phyloP scores from a whole-genome alignment of 2,113 vertebrate species.

The Panurus biarmicus region DNA sequence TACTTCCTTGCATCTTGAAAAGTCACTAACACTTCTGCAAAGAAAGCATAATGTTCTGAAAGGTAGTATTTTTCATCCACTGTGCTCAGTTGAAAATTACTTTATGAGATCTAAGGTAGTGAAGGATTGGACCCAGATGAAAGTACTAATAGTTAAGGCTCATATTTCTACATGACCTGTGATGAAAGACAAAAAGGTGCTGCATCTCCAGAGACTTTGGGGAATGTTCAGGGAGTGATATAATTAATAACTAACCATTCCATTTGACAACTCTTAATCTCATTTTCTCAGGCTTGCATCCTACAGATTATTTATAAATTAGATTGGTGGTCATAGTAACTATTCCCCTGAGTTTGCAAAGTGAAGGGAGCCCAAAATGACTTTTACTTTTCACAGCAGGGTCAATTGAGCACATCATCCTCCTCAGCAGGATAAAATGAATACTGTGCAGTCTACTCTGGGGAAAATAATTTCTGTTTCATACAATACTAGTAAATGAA shows the following conservation, averaged over 20 bases:
- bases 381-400: slow-evolving; percentile 43
- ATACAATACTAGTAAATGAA: not conserved
- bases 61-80: not conserved
- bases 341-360: slow-evolving; percentile 23
- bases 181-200: not conserved
- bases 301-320: slow-evolving; percentile 39
- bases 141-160: not conserved
- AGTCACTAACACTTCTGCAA: slow-evolving; percentile 1
- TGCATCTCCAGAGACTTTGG: not conserved
- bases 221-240: not conserved
- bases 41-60: not conserved
- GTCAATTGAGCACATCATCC: slow-evolving; percentile 25
- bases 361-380: slow-evolving; percentile 19
- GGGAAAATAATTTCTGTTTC: not conserved
- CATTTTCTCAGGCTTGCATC: not conserved
- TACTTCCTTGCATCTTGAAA: not conserved
- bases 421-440: slow-evolving; percentile 32
- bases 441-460: not conserved
- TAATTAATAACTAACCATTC: not conserved
- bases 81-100: slow-evolving; percentile 7
- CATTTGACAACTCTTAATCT: not conserved
- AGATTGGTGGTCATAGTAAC: slow-evolving; percentile 25
- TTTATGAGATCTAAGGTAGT: not conserved
- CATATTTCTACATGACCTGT: slow-evolving; percentile 3
- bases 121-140: slow-evolving; percentile 26